These are phyloP conservation scores for Grallaria varia DNA, from an alignment of 2,113 vertebrate species.

Conservation along the genomic window DNA sequence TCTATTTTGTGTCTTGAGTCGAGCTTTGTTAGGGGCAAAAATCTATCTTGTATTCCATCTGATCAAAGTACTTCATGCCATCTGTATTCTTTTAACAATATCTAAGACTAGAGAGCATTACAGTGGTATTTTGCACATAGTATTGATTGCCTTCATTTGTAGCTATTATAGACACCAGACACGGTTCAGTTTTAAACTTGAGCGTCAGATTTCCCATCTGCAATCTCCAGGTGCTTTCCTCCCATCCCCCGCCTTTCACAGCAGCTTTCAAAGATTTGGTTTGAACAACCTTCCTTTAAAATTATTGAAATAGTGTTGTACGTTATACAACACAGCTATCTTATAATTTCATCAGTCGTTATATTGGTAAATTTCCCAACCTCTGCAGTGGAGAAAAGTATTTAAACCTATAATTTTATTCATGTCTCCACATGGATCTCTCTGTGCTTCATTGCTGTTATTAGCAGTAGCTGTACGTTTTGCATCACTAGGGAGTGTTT, in stretches of 20 bases:
- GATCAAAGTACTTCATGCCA: constrained; percentile 75
- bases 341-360: neutral
- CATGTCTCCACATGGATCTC: neutral
- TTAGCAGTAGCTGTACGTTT: neutral
- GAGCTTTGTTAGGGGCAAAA: constrained; percentile 71
- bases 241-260: neutral
- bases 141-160: constrained; percentile 82
- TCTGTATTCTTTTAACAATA: constrained; percentile 79
- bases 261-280: constrained; percentile 20
- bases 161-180: constrained; percentile 75
- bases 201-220: constrained; percentile 72
- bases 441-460: neutral
- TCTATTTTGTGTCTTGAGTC: constrained; percentile 55
- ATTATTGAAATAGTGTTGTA: neutral
- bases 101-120: constrained; percentile 74
- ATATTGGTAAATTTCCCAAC: neutral
- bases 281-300: neutral
- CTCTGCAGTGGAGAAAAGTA: neutral
- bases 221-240: constrained; percentile 50
- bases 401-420: neutral
- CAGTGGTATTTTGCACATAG: constrained; percentile 67
- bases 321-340: neutral
- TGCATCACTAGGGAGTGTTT: neutral
- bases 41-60: constrained; percentile 78
- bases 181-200: constrained; percentile 67